Conservation (phyloP, 2,888 invertebrate genomes). For the Theodoxus fluviatilis region DNA sequence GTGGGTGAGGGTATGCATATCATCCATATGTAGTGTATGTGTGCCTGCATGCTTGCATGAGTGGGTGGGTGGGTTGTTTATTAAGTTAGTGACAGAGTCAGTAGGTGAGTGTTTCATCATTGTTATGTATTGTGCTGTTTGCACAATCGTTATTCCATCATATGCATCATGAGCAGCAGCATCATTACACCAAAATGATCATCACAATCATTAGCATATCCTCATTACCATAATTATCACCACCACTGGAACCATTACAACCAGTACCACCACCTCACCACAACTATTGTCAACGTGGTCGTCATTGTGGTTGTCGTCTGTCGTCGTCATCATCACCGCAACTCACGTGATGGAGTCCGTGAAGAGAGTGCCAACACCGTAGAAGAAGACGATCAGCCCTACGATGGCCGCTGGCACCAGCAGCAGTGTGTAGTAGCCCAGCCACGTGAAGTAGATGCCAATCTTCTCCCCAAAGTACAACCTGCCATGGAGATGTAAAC, state of each 20-base stretch:
- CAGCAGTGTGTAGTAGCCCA: conserved; percentile 93
- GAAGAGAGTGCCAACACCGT: conserved; percentile 51
- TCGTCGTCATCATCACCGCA: neutral
- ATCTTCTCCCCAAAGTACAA: conserved; percentile 68
- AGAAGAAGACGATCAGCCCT: conserved; percentile 59
- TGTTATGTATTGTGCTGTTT: no score
- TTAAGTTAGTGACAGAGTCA: no score
- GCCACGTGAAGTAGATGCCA: conserved; percentile 89
- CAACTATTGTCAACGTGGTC: no score
- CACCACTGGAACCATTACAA: neutral
- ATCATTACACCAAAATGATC: neutral
- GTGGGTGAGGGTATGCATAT: no score
- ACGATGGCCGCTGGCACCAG: conserved; percentile 72
- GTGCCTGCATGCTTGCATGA: no score
- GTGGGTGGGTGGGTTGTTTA: no score
- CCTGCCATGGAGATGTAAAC: no score
- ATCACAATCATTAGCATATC: neutral
- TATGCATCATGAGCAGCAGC: neutral
- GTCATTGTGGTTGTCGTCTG: no score
- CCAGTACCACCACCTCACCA: no score
- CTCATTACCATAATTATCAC: neutral
- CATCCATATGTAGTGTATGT: no score
- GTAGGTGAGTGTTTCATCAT: no score
- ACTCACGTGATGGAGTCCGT: conserved; percentile 50
- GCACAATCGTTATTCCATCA: no score